phyloP scores from a whole-genome alignment of 2,113 vertebrate genomes.

The Arenaria interpres region DNA sequence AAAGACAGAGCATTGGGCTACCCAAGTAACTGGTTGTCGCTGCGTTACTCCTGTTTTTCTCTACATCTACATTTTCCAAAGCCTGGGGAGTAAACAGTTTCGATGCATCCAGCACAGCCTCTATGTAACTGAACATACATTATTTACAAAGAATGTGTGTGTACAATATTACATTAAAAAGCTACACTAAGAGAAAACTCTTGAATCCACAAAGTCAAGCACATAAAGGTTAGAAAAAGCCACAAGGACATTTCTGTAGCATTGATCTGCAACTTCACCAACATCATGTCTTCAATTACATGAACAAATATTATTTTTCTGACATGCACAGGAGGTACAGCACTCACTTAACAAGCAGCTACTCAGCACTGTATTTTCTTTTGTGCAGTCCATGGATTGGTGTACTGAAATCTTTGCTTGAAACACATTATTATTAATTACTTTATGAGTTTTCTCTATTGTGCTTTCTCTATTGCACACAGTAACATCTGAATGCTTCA shows the following conservation, averaged over 20 bases:
- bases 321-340: not conserved
- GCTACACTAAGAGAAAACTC: not conserved
- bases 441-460: not conserved
- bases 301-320: not conserved
- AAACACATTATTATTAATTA: not conserved
- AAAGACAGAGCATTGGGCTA: not conserved
- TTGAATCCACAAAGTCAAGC: not conserved
- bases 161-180: not conserved
- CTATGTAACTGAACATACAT: not conserved
- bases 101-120: not conserved
- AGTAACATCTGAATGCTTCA: not conserved
- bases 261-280: not conserved
- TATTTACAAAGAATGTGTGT: not conserved
- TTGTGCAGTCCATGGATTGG: not conserved
- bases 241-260: not conserved
- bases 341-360: not conserved
- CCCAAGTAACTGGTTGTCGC: not conserved
- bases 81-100: not conserved
- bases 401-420: not conserved
- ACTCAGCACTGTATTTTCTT: not conserved
- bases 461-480: not conserved
- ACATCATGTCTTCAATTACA: not conserved
- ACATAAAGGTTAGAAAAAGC: not conserved
- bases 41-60: not conserved
- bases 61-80: not conserved